A percentile compares a stretch with the other conserved stretches of the same genome.
Evolutionary conservation across 2,113 vertebrate species (phyloP).

Genomic region (Passer domesticus): DNA sequence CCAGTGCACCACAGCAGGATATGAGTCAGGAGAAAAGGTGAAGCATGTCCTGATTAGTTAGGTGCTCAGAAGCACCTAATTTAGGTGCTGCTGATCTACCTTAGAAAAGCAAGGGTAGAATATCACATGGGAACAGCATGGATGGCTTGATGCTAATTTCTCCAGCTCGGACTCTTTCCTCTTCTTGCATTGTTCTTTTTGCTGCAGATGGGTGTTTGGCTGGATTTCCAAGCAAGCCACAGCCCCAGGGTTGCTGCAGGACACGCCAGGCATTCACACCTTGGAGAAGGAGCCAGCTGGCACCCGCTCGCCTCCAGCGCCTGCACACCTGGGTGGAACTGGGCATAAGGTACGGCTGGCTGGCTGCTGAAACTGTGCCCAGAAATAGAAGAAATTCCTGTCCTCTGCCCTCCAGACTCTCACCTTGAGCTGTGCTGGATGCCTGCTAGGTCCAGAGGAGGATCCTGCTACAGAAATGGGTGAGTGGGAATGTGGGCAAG

Average conservation of each 20-base stretch:
- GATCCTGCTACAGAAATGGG: rapidly evolving
- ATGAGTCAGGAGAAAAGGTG: background rate
- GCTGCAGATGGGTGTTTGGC: background rate
- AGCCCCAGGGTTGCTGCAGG: background rate
- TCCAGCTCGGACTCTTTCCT: background rate
- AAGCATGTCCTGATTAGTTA: background rate
- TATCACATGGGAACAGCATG: rapidly evolving
- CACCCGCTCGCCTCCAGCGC: rapidly evolving
- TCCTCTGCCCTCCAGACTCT: background rate
- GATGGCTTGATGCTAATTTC: background rate
- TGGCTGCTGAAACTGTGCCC: background rate
- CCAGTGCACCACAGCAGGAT: background rate
- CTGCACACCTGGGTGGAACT: background rate
- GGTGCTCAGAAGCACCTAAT: background rate
- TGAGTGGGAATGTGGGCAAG: background rate
- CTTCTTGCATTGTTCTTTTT: background rate
- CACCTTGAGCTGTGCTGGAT: background rate
- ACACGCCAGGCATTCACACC: rapidly evolving
- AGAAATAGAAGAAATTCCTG: background rate
- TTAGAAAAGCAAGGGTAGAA: background rate
- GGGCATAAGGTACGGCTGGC: rapidly evolving
- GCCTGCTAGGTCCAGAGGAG: background rate
- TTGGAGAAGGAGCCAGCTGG: rapidly evolving
- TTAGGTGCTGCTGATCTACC: background rate
- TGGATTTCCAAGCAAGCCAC: background rate